Percentiles rank a stretch among this genome's conserved stretches.
These are phyloP conservation scores for Heliconius hortense DNA, from an alignment of 2,888 invertebrate species.

Conservation along the genomic window DNA sequence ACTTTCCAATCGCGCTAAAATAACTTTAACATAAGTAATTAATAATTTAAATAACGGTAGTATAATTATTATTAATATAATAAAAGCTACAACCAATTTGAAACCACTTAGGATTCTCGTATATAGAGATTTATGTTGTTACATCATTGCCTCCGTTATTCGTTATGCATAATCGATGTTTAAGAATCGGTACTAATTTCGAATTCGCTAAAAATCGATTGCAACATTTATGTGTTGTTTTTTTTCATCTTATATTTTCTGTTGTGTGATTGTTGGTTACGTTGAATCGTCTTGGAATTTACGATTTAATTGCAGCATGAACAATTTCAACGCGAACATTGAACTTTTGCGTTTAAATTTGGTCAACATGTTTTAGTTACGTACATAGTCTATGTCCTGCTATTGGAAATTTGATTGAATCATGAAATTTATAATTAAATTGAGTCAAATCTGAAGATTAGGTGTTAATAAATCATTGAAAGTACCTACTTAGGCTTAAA, in stretches of 20 bases:
- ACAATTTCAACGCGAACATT: slow-evolving; percentile 55
- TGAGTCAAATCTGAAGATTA: background rate
- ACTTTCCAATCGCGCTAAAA: background rate
- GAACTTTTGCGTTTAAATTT: slow-evolving; percentile 35
- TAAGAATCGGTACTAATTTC: slow-evolving; percentile 56
- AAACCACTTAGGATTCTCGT: slow-evolving; percentile 52
- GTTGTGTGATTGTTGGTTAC: slow-evolving; percentile 79
- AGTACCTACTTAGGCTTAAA: background rate
- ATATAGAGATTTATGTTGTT: slow-evolving; percentile 57
- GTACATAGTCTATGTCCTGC: background rate
- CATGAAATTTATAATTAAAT: background rate
- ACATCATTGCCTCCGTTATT: slow-evolving; percentile 52
- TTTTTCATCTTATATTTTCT: slow-evolving; percentile 71
- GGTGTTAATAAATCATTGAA: background rate
- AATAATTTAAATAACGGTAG: slow-evolving; percentile 55
- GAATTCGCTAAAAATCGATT: slow-evolving; percentile 60
- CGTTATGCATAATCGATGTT: slow-evolving; percentile 50
- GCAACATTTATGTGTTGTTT: slow-evolving; percentile 61
- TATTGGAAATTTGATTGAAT: background rate
- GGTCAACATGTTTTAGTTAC: slow-evolving; percentile 28
- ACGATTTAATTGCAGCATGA: slow-evolving; percentile 78
- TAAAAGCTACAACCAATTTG: slow-evolving; percentile 54
- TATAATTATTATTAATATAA: slow-evolving; percentile 51
- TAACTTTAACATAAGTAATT: slow-evolving; percentile 39
- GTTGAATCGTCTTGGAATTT: slow-evolving; percentile 75